A percentile compares a stretch with the other conserved stretches of the same genome.
Evolutionary conservation across 2,888 invertebrate species (phyloP).

Genomic region (Xestia ashworthii): DNA sequence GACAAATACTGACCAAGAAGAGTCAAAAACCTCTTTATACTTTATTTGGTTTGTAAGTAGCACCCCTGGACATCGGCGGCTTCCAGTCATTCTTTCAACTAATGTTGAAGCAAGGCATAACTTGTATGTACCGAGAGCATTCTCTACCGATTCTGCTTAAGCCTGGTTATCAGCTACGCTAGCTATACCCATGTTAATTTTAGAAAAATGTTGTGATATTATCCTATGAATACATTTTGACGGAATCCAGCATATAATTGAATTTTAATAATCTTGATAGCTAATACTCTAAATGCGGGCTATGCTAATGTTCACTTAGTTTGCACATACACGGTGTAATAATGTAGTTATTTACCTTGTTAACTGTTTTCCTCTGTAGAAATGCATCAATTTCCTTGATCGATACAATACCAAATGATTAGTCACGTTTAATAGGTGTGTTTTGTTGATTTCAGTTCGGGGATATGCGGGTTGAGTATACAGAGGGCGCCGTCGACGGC

Average conservation of each 20-base stretch:
- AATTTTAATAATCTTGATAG: constrained; percentile 26
- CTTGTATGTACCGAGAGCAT: constrained; percentile 48
- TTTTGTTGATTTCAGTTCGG: constrained; percentile 80
- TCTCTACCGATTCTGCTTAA: constrained; percentile 38
- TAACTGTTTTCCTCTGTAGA: constrained; percentile 43
- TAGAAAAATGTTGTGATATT: constrained; percentile 2
- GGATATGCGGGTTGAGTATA: constrained; percentile 88
- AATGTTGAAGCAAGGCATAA: constrained; percentile 42
- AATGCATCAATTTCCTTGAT: constrained; percentile 37
- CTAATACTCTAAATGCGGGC: constrained; percentile 32
- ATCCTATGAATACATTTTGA: constrained; percentile 4
- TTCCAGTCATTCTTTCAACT: constrained; percentile 26
- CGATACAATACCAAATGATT: not conserved
- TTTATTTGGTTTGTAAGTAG: constrained; percentile 50
- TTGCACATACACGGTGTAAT: constrained; percentile 42
- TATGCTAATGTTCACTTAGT: constrained; percentile 53
- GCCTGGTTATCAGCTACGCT: constrained; percentile 43
- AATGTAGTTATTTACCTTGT: constrained; percentile 40
- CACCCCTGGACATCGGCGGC: constrained; percentile 50
- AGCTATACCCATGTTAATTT: constrained; percentile 25
- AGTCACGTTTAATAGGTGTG: constrained; percentile 15
- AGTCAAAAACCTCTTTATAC: constrained; percentile 19
- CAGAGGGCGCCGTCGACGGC: constrained; percentile 89
- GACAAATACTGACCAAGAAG: constrained; percentile 6
- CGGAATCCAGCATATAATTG: constrained; percentile 7